These are phyloP conservation scores for Macrophya annulata DNA, from an alignment of 2,888 invertebrate genomes.

Conservation along the genomic window DNA sequence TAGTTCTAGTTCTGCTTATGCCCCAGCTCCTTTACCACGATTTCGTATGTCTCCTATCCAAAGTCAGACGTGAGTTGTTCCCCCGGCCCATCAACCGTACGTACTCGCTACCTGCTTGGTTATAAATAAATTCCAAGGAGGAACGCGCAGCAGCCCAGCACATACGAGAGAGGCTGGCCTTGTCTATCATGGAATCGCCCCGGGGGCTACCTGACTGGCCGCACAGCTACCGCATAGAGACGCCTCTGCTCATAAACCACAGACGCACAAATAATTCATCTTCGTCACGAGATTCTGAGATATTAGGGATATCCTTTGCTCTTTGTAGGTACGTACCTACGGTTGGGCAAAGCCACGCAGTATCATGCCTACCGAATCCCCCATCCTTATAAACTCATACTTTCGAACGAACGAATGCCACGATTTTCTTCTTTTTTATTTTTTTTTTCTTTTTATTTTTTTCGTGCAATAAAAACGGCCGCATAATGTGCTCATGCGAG, in stretches of 20 bases:
- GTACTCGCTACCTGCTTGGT: slow-evolving; percentile 57
- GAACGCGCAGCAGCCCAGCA: slow-evolving; percentile 59
- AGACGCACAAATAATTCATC: slow-evolving; percentile 70
- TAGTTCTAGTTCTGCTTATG: neutral
- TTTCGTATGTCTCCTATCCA: slow-evolving; percentile 9
- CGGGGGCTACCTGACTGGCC: slow-evolving; percentile 76
- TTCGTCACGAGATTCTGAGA: slow-evolving; percentile 72
- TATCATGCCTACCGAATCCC: neutral
- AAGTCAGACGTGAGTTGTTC: slow-evolving; percentile 31
- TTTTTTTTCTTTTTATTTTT: neutral
- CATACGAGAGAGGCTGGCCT: slow-evolving; percentile 76
- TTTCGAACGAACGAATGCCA: neutral
- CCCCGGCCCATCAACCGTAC: slow-evolving; percentile 39
- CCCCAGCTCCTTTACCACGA: neutral
- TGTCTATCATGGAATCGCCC: slow-evolving; percentile 78
- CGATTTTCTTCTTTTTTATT: neutral
- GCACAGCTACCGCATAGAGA: slow-evolving; percentile 71
- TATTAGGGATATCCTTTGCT: slow-evolving; percentile 61
- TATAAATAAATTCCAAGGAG: slow-evolving; percentile 56
- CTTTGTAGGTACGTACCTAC: neutral
- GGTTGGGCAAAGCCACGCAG: neutral
- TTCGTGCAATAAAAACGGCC: neutral
- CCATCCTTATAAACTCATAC: neutral
- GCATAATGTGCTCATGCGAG: neutral
- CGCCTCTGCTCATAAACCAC: slow-evolving; percentile 67